Evolutionary conservation across 2,113 vertebrate genomes (phyloP), one percentile per base, ranked within the genome.

Genomic region (Barbus barbus): DNA sequence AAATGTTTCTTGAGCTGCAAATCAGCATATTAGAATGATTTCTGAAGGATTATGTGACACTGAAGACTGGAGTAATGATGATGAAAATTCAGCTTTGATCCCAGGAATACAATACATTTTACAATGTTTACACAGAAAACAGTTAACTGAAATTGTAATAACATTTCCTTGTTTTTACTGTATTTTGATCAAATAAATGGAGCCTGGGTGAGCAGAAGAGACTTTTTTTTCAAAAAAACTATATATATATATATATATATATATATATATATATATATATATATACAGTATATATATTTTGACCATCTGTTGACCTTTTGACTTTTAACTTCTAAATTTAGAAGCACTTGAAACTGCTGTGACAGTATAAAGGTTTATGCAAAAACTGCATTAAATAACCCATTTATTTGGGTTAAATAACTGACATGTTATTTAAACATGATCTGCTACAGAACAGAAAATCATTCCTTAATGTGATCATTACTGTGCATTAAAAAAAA

Each of bases 401-500:
- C 18, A n/a, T n/a, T n/a, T n/a, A n/a, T n/a, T 20, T 4, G 4
- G 13, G 46, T 48, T 51, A 18, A 16, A n/a, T n/a, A n/a, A 36
- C 20, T 20, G 63, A 48, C 38, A 41, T 41, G 38, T 41, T 41
- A 41, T 8, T 41, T 41, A 44, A 73, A 53, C 51, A 13, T 13
- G 6, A 20, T 28, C 24, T 74, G 53, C 63, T 48, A 60, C 46
- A 72, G 18, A 82, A 82, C 61, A 72, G 51, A 84, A 81, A 82
- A 71, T 51, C 16, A 78, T n/a, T n/a, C n/a, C n/a, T 78, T 84
- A 72, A 84, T 61, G 78, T 61, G 8, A 16, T 46, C 71, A 75
- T 69, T 56, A 83, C 22, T 78, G 41, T 38, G n/a, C 28, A 38
- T 69, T 78, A 22, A 53, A 67, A 53, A 67, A 83, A 51, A 28